Percentiles rank a stretch among this genome's conserved stretches.
Conservation (phyloP, 2,113 vertebrate species). For the Charina bottae region DNA sequence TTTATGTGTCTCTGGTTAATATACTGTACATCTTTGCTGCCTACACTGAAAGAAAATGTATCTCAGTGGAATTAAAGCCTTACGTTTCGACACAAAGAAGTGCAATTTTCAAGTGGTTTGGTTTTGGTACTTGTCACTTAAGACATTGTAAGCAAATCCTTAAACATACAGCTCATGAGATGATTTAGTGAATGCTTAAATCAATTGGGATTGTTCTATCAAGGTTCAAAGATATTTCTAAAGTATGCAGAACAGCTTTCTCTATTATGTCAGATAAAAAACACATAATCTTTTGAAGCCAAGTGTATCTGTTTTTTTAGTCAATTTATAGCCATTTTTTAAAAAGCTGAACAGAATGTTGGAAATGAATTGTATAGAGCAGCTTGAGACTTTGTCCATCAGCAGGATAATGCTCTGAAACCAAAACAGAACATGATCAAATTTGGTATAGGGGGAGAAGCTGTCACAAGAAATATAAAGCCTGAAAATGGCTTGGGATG, state of each 20-base stretch:
- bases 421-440: neutral
- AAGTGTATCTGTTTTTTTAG: constrained; percentile 20
- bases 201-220: constrained; percentile 53
- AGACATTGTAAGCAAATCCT: constrained; percentile 56
- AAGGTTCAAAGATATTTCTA: constrained; percentile 42
- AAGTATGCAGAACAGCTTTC: constrained; percentile 21
- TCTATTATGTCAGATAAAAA: constrained; percentile 16
- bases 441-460: neutral
- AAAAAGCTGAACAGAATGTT: neutral
- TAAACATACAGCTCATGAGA: constrained; percentile 19
- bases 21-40: constrained; percentile 15
- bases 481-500: neutral
- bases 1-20: neutral
- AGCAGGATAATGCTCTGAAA: neutral
- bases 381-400: neutral
- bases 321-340: constrained; percentile 43
- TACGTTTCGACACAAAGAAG: constrained; percentile 47
- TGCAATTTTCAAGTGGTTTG: constrained; percentile 6
- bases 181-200: constrained; percentile 55
- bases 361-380: neutral
- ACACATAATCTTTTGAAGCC: neutral
- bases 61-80: constrained; percentile 35
- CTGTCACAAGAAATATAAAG: neutral
- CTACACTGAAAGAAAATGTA: constrained; percentile 22
- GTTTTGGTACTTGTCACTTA: constrained; percentile 29